Evolutionary conservation across 2,113 vertebrate species (phyloP), one percentile per base, ranked within the genome.

Genomic region (Hucho hucho): DNA sequence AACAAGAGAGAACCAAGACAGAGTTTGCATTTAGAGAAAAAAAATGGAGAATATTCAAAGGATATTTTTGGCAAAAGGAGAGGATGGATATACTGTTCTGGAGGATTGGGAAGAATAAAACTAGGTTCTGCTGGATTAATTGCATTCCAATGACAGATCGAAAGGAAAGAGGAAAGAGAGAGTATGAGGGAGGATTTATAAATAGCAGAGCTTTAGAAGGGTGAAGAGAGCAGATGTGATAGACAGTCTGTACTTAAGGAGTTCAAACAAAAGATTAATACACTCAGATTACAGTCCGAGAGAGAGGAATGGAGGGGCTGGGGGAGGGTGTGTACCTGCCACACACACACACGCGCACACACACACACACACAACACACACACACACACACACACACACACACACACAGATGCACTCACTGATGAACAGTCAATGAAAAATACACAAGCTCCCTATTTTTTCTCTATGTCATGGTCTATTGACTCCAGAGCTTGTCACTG

Each of bases 261-360:
- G 88, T 92, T 93, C 90, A 93, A 93, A 93, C 92, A 88, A 87
- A 90, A 93, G 92, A 94, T 92, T 92, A 94, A 92, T 93, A 89
- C 90, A 89, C 77, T 83, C 86, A 91, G 92, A 94, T 94, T 94
- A 93, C 88, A 78, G 53, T 81, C 69, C 13, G 26, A 72, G 77
- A 79, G 64, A 75, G 65, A 71, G 37, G 37, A 43, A 43, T 11
- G 32, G 32, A 32, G 53, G 68, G 71, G 72, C 16, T 37, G 49
- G 22, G 53, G 47, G 49, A 16, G 3, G 28, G 20, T 7, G 53
- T 59, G 66, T 56, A 69, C 59, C 43, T 70, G 72, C 5, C 29
- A 59, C 26, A 64, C 20, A 25, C 70, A 70, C 28, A 63, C 75
- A 43, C 64, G 59, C 47, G 1, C 32, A 69, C 65, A 69, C 78